Conservation (phyloP, 2,113 vertebrate genomes). For the Nycticorax nycticorax region DNA sequence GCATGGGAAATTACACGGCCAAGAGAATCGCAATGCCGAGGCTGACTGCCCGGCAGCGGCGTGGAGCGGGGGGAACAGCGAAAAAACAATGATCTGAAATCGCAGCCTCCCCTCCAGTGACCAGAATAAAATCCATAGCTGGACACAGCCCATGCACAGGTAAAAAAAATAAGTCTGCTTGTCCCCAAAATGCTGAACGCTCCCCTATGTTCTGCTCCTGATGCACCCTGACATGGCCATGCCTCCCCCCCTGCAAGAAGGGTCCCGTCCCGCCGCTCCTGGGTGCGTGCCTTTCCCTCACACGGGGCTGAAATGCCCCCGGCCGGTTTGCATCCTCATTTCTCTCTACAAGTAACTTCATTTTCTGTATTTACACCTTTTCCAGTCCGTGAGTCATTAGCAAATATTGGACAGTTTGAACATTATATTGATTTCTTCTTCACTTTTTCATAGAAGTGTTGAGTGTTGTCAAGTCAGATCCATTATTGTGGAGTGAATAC, state of each 20-base stretch:
- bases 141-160: not conserved
- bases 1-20: not conserved
- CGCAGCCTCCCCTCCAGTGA: not conserved
- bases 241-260: not conserved
- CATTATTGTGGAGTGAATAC: not conserved
- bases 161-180: not conserved
- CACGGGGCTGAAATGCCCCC: not conserved
- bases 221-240: accelerated
- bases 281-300: accelerated
- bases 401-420: not conserved
- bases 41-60: not conserved
- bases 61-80: accelerated
- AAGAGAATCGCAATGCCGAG: not conserved
- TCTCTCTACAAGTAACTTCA: not conserved
- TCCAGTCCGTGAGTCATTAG: not conserved
- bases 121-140: not conserved
- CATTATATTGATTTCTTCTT: constrained; percentile 4
- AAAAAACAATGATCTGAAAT: not conserved
- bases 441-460: not conserved
- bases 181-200: not conserved
- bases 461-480: not conserved
- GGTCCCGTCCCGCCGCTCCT: accelerated
- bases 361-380: not conserved
- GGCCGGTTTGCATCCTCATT: not conserved
- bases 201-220: not conserved